phyloP scores from a whole-genome alignment of 1,140 invertebrate species.

The Trichomalopsis sarcophagae region DNA sequence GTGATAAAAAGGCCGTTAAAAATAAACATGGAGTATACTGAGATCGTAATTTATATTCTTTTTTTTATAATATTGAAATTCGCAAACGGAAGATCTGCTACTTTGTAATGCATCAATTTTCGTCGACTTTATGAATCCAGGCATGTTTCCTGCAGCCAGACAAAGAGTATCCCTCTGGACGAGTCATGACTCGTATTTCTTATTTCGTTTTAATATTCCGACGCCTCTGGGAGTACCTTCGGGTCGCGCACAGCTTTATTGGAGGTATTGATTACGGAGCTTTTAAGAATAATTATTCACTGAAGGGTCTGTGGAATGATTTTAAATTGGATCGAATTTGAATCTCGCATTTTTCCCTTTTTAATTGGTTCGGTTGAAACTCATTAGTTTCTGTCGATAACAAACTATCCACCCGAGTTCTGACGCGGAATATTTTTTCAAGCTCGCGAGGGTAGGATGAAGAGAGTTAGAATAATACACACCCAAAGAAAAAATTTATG shows the following conservation, averaged over 20 bases:
- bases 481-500: neutral
- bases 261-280: conserved; percentile 15
- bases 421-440: no score
- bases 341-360: neutral
- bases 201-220: conserved; percentile 7
- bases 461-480: no score
- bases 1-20: no score
- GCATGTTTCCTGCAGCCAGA: neutral
- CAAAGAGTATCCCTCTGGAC: neutral
- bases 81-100: no score
- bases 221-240: neutral
- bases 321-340: conserved; percentile 7
- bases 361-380: neutral
- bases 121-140: no score
- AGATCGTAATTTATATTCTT: no score
- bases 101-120: no score
- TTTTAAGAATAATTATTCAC: conserved; percentile 32
- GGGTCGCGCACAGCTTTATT: neutral
- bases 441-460: no score
- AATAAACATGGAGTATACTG: no score
- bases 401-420: no score
- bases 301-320: neutral
- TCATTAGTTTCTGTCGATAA: neutral
- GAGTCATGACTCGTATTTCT: neutral
- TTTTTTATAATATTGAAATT: no score